Evolutionary conservation across 2,113 vertebrate genomes (phyloP), one percentile per base, ranked within the genome.

Genomic region (Macquaria ambigua): DNA sequence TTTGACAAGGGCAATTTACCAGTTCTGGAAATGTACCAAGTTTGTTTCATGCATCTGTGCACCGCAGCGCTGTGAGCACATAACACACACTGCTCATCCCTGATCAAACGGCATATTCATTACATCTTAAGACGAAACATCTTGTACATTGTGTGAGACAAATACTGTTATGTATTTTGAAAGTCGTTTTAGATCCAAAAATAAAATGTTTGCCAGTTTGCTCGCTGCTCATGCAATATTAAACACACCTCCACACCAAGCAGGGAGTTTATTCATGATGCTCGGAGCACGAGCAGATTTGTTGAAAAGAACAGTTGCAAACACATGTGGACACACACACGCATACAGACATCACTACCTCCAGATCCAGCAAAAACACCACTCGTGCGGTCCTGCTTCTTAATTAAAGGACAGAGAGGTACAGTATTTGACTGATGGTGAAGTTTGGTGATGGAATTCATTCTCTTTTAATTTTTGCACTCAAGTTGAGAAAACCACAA

Each of bases 1-100:
- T 93, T 86, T 88, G 93, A 93, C 92, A 93, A 90, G 90, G 91
- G 79, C 92, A 90, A 88, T 93, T 92, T 93, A 90, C 23, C 84
- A 63, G 39, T 61, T 89, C 85, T 91, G 89, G 89, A 86, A 84
- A 87, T 46, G 25, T 11, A 79, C 86, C 89, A 92, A 80, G 66
- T 86, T 87, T 81, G 81, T 89, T 88, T 87, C 53, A 75, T 73
- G 84, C 79, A 20, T 84, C 83, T 68, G 59, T 84, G 80, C 76
- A 59, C 61, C 56, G 4, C 79, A 61, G 55, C 20, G 7, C 41
- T 3, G 8, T 39, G 48, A 74, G 48, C 74, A 39, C 74, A 55
- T 63, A 31, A 58, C 68, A 56, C 76, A 62, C 61, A 43, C 63
- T 1, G 56, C 81, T 81, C 81, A 56, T 67, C 73, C 52, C 72